A percentile compares a stretch with the other conserved stretches of the same genome.
Evolutionary conservation across 2,113 vertebrate species (phyloP).

Genomic region (Dasyornis broadbenti): DNA sequence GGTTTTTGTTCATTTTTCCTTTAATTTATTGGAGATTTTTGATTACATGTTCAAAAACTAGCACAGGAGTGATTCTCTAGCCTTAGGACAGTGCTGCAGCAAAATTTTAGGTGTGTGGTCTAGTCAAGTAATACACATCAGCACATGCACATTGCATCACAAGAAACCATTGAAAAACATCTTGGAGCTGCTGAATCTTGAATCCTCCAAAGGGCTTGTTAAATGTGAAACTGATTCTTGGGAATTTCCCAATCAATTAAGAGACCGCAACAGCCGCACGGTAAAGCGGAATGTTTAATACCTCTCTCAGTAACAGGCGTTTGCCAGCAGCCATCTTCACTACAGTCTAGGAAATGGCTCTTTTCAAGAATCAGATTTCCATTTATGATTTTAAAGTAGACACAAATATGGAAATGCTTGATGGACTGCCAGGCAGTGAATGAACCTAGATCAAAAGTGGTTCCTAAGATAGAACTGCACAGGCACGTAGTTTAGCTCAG

Average conservation of each 20-base stretch:
- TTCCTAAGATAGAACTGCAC: not conserved
- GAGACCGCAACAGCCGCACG: not conserved
- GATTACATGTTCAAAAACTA: not conserved
- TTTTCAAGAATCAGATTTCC: not conserved
- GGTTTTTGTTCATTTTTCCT: not conserved
- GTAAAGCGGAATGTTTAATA: not conserved
- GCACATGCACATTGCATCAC: not conserved
- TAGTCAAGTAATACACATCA: not conserved
- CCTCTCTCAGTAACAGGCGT: not conserved
- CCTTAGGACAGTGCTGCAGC: not conserved
- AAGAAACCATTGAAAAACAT: not conserved
- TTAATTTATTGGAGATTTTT: not conserved
- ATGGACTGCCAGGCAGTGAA: not conserved
- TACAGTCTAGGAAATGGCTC: not conserved
- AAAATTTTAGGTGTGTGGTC: not conserved
- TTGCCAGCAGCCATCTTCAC: not conserved
- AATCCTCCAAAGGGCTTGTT: not conserved
- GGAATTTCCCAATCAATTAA: not conserved
- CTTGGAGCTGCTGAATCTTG: not conserved
- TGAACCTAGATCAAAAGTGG: not conserved
- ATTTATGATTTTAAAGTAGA: not conserved
- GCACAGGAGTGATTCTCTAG: not conserved
- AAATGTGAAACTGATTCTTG: not conserved
- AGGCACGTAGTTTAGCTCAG: not conserved
- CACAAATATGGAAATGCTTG: not conserved